These are phyloP conservation scores for Drosophila gaucha DNA, from an alignment of 2,888 invertebrate genomes.

Conservation along the genomic window DNA sequence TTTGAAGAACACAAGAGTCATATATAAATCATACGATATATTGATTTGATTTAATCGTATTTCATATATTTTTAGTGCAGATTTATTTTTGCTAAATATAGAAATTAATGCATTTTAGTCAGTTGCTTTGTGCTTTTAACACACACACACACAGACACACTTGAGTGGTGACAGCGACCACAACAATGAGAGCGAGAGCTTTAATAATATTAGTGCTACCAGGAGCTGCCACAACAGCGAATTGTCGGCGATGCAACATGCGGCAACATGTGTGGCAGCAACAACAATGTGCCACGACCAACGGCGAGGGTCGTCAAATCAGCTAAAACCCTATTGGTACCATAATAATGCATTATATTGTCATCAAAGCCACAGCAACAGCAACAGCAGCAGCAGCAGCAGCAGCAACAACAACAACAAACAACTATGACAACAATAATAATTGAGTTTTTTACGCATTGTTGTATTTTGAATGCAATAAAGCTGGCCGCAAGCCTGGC, in stretches of 20 bases:
- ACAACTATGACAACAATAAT: slow-evolving; percentile 9
- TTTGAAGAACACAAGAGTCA: no score
- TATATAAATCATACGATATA: not conserved
- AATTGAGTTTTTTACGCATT: slow-evolving; percentile 4
- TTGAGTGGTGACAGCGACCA: slow-evolving; percentile 1
- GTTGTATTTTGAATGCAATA: slow-evolving; percentile 15
- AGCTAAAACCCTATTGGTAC: slow-evolving; percentile 7
- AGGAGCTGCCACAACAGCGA: slow-evolving; percentile 15
- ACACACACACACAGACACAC: slow-evolving; percentile 3
- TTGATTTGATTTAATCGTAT: not conserved
- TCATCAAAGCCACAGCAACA: slow-evolving; percentile 1
- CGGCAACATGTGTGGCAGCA: slow-evolving; percentile 5
- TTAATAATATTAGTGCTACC: slow-evolving; percentile 10
- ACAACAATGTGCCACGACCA: not conserved
- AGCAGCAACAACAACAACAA: slow-evolving; percentile 9
- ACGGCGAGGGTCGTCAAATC: not conserved
- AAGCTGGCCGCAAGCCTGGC: slow-evolving; percentile 3
- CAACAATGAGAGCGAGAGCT: slow-evolving; percentile 1
- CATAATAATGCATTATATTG: slow-evolving; percentile 14
- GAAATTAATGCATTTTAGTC: not conserved
- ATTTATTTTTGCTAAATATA: not conserved
- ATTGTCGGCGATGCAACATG: slow-evolving; percentile 11
- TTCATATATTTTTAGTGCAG: not conserved
- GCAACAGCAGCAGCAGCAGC: not conserved
- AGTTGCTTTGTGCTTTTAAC: not conserved